Percentiles rank a stretch among this genome's conserved stretches.
Conservation (phyloP, 2,797 vertebrate genomes). For the Pteropus rufus region DNA sequence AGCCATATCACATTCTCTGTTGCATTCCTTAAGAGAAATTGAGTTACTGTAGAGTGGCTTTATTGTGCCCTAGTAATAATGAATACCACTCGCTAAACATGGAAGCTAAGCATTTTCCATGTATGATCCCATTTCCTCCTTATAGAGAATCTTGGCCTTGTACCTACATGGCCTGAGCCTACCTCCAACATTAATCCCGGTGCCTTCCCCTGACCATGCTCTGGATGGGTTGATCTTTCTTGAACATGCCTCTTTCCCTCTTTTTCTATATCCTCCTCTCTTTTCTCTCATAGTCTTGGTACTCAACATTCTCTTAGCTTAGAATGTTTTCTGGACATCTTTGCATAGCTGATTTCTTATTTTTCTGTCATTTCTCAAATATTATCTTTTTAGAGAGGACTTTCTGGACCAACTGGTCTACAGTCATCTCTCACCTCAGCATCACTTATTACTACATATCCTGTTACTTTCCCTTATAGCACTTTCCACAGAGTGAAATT, state of each 20-base stretch:
- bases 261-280: neutral
- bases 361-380: neutral
- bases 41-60: neutral
- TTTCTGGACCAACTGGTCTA: neutral
- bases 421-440: neutral
- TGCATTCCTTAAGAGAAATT: neutral
- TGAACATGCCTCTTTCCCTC: neutral
- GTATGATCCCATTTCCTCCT: neutral
- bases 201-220: neutral
- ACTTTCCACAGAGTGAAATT: neutral
- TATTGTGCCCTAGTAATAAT: neutral
- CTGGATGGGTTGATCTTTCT: neutral
- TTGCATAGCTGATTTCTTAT: neutral
- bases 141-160: neutral
- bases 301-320: neutral
- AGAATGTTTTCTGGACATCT: neutral
- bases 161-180: too few relatives aligned
- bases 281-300: neutral
- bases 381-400: neutral
- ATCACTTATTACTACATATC: neutral
- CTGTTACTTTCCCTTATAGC: neutral
- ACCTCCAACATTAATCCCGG: rapidly evolving
- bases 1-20: too few relatives aligned
- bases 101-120: neutral
- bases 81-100: neutral